Evolutionary conservation across 2,888 invertebrate genomes (phyloP).

Genomic region (Coleophora deauratella): DNA sequence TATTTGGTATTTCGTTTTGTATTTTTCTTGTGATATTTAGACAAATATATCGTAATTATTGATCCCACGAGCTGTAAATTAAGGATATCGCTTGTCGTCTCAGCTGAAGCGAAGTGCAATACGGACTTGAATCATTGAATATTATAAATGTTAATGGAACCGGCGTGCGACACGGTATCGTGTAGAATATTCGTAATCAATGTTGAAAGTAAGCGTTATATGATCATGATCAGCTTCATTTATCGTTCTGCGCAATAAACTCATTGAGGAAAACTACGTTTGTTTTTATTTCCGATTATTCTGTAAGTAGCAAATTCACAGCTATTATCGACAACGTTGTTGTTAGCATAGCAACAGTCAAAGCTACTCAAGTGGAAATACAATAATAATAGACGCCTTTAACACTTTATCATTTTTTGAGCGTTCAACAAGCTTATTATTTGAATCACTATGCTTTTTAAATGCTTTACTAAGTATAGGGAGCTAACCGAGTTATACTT

Average conservation of each 20-base stretch:
- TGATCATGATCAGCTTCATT: conserved; percentile 73
- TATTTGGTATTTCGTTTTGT: conserved; percentile 72
- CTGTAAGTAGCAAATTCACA: neutral
- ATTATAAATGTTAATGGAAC: conserved; percentile 64
- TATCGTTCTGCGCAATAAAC: conserved; percentile 73
- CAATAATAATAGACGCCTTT: neutral
- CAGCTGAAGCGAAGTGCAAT: conserved; percentile 66
- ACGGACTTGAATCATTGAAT: conserved; percentile 60
- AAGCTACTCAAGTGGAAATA: no score
- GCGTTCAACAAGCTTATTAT: no score
- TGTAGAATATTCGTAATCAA: conserved; percentile 70
- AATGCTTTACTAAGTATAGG: no score
- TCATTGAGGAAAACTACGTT: conserved; percentile 60
- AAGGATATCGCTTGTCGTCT: conserved; percentile 53
- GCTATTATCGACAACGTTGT: no score
- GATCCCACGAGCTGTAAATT: conserved; percentile 72
- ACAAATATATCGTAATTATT: conserved; percentile 68
- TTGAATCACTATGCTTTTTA: no score
- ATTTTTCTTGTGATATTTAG: conserved; percentile 74
- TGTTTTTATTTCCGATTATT: conserved; percentile 50
- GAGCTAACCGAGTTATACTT: no score
- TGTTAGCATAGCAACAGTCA: no score
- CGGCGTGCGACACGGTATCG: conserved; percentile 57
- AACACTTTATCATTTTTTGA: neutral
- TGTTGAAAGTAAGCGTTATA: conserved; percentile 75